A percentile compares a stretch with the other conserved stretches of the same genome.
These are phyloP conservation scores for Cartodere bifasciata DNA, from an alignment of 2,888 invertebrate genomes.

Conservation along the genomic window DNA sequence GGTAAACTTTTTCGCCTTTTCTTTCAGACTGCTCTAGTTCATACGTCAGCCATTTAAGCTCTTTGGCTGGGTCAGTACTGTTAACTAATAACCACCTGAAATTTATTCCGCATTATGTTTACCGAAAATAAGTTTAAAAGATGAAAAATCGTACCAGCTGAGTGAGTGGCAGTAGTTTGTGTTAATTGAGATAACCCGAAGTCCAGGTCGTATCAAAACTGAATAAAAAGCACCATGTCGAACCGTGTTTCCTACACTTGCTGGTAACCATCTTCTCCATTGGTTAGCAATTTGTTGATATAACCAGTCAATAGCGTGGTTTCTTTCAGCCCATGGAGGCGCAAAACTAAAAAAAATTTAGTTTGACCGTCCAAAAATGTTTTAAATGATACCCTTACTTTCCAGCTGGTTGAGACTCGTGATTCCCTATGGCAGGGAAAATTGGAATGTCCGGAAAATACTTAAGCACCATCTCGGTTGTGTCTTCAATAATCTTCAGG, in stretches of 20 bases:
- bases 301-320: conserved; percentile 78
- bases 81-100: conserved; percentile 82
- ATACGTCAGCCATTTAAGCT: conserved; percentile 87
- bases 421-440: conserved; percentile 91
- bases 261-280: conserved; percentile 85
- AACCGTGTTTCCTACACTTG: conserved; percentile 68
- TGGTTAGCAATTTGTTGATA: conserved; percentile 77
- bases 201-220: conserved; percentile 74
- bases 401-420: conserved; percentile 93
- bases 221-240: conserved; percentile 85
- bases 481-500: conserved; percentile 66
- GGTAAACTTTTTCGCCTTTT: conserved; percentile 89
- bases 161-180: conserved; percentile 92
- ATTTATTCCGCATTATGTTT: conserved; percentile 11
- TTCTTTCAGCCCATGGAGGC: conserved; percentile 71
- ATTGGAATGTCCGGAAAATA: conserved; percentile 84
- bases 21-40: conserved; percentile 87
- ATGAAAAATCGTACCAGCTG: conserved; percentile 56
- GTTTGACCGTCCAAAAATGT: not conserved
- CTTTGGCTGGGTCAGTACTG: conserved; percentile 90
- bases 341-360: conserved; percentile 55
- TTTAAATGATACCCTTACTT: conserved; percentile 41
- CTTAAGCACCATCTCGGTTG: conserved; percentile 66
- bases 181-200: conserved; percentile 82
- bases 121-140: conserved; percentile 7